Percentiles rank a stretch among this genome's conserved stretches.
Conservation (phyloP, 2,888 invertebrate genomes). For the Carpatolechia fugitivella region DNA sequence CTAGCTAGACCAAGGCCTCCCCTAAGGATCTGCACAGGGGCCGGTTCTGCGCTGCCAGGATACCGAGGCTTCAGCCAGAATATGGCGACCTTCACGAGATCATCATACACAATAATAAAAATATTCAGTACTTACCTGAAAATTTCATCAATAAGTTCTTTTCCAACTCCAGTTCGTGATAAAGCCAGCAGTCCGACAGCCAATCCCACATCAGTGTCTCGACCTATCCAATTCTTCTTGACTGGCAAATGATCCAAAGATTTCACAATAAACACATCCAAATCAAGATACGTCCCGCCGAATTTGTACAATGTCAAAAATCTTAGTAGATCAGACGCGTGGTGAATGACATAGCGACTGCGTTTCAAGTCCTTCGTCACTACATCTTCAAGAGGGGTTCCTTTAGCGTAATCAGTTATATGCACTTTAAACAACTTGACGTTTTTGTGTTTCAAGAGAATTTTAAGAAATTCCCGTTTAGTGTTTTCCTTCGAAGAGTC, state of each 20-base stretch:
- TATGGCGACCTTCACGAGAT: no score
- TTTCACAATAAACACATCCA: neutral
- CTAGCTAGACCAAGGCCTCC: no score
- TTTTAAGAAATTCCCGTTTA: neutral
- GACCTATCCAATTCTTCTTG: neutral
- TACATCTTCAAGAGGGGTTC: neutral
- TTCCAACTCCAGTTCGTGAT: neutral
- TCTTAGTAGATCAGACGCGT: neutral
- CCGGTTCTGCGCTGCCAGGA: no score
- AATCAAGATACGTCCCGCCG: slow-evolving; percentile 4
- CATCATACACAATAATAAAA: no score
- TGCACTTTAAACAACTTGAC: neutral
- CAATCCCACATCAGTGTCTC: neutral
- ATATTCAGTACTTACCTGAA: neutral
- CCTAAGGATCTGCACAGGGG: no score
- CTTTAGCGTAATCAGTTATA: neutral
- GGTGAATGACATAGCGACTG: neutral
- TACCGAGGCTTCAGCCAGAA: no score
- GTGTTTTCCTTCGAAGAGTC: neutral
- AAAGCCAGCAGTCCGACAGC: neutral
- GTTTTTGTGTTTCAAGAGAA: neutral
- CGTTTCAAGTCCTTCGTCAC: neutral
- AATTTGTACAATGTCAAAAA: slow-evolving; percentile 6
- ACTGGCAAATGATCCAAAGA: neutral
- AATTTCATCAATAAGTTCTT: neutral